phyloP scores from a whole-genome alignment of 2,797 vertebrate species.

The Prionace glauca region DNA sequence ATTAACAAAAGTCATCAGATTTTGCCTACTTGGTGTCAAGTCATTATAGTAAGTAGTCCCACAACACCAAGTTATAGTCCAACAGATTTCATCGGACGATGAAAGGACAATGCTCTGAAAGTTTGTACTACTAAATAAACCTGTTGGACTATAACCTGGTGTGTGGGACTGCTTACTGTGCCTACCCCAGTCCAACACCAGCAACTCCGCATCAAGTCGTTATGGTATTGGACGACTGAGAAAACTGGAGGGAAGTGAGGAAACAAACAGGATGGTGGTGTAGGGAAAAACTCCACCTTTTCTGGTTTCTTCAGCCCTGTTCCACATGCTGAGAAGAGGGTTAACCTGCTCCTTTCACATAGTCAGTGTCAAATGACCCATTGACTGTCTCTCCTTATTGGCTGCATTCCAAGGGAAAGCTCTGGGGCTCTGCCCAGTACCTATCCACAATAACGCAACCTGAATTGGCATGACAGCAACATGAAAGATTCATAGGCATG shows the following conservation, averaged over 20 bases:
- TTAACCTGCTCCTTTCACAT: background rate
- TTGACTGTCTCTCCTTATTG: background rate
- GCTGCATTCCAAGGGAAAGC: background rate
- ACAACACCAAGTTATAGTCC: no score
- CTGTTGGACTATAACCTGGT: no score
- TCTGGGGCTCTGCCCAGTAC: background rate
- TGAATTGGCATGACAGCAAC: no score
- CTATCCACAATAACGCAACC: background rate
- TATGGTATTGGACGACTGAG: background rate
- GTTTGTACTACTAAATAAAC: no score
- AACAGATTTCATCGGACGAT: no score
- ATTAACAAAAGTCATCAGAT: background rate
- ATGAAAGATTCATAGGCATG: no score
- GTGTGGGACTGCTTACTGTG: no score
- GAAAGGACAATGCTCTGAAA: no score
- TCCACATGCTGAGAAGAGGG: background rate
- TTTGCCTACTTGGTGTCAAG: background rate
- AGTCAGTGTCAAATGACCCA: no score
- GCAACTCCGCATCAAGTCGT: background rate
- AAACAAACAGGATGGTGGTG: background rate
- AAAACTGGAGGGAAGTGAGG: background rate
- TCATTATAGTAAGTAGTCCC: no score
- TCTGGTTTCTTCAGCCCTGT: background rate
- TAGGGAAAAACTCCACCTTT: background rate
- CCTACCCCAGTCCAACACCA: no score